Evolutionary conservation across 2,113 vertebrate species (phyloP).

Genomic region (Brachypodius melanocephalos): DNA sequence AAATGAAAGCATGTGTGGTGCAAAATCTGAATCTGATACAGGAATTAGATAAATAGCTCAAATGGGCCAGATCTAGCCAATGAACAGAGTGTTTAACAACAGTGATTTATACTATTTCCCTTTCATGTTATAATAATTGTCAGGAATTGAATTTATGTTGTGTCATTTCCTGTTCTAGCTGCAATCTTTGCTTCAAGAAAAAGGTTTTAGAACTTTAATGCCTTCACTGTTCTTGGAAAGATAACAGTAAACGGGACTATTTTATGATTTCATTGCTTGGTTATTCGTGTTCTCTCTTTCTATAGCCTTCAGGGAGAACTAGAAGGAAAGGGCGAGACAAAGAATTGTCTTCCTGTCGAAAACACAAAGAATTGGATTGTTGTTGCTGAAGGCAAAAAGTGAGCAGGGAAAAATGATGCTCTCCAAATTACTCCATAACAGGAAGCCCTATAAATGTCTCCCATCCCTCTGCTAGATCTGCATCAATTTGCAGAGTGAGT

Average conservation of each 20-base stretch:
- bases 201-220: constrained; percentile 65
- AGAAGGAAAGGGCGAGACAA: constrained; percentile 11
- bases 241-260: constrained; percentile 49
- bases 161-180: constrained; percentile 68
- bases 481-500: constrained; percentile 1
- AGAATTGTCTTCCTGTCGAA: not conserved
- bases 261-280: constrained; percentile 65
- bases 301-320: constrained; percentile 50
- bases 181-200: constrained; percentile 55
- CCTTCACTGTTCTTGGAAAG: constrained; percentile 59
- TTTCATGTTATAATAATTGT: constrained; percentile 72
- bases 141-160: constrained; percentile 65
- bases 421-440: constrained; percentile 26
- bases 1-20: constrained; percentile 44
- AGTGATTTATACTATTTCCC: constrained; percentile 66
- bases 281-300: constrained; percentile 45
- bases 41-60: constrained; percentile 49
- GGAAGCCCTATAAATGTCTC: constrained; percentile 26
- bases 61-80: constrained; percentile 49
- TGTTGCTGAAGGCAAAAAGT: constrained; percentile 22
- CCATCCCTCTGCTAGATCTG: not conserved
- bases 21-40: constrained; percentile 42
- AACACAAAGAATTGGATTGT: constrained; percentile 50
- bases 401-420: constrained; percentile 38
- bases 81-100: constrained; percentile 44